These are phyloP conservation scores for Zeuzera pyrina DNA, from an alignment of 2,888 invertebrate genomes.

Conservation along the genomic window DNA sequence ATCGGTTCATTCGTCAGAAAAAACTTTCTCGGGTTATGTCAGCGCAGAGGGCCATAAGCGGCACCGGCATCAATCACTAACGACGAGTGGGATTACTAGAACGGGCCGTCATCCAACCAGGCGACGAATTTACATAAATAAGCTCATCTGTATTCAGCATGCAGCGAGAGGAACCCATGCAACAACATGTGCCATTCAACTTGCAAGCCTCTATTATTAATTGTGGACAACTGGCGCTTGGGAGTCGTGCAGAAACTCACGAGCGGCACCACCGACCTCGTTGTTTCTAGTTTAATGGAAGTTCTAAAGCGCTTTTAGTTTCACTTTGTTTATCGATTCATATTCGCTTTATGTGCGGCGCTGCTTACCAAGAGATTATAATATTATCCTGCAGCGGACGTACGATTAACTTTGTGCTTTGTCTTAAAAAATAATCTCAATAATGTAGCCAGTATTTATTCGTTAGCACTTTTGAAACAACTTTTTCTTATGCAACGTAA, in stretches of 20 bases:
- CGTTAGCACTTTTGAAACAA: background rate
- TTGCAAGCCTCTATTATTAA: constrained; percentile 67
- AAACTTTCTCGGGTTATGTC: too few species aligned
- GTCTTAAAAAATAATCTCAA: too few species aligned
- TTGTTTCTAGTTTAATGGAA: constrained; percentile 49
- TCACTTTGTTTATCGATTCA: constrained; percentile 35
- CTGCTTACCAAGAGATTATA: too few species aligned
- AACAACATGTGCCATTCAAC: constrained; percentile 67
- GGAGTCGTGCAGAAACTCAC: constrained; percentile 32
- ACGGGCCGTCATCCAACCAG: constrained; percentile 47
- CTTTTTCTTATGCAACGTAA: background rate
- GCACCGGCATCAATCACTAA: constrained; percentile 59
- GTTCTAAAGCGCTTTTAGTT: constrained; percentile 28
- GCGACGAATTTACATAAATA: constrained; percentile 65
- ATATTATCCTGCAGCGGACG: too few species aligned
- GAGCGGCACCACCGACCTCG: constrained; percentile 25
- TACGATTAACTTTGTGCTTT: too few species aligned
- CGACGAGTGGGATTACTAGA: constrained; percentile 52
- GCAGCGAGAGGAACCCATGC: constrained; percentile 55
- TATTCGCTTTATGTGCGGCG: too few species aligned
- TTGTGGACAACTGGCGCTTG: constrained; percentile 57
- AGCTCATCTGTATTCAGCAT: constrained; percentile 67
- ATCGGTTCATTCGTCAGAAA: too few species aligned
- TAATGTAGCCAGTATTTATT: background rate
- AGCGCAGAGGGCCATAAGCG: too few species aligned